phyloP scores from a whole-genome alignment of 2,797 vertebrate genomes.

The Myripristis murdjan region DNA sequence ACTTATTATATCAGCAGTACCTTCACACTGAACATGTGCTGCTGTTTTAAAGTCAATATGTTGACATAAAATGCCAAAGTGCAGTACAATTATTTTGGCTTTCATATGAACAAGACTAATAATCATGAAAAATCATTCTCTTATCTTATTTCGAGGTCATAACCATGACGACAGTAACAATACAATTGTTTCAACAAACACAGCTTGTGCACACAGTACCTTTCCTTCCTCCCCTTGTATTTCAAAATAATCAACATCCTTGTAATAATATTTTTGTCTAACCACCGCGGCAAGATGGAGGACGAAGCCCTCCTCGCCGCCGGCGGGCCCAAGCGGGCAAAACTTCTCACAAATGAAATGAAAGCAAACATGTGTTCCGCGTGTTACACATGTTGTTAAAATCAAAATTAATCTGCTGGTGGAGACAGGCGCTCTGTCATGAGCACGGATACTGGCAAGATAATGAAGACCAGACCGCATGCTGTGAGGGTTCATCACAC shows the following conservation, averaged over 20 bases:
- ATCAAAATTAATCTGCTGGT: conserved; percentile 60
- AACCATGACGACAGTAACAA: conserved; percentile 1
- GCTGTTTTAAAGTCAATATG: too few species aligned
- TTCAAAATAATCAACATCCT: conserved; percentile 45
- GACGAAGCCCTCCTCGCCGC: conserved; percentile 4
- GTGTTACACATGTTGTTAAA: conserved; percentile 69
- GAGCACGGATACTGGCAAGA: conserved; percentile 52
- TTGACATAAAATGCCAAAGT: too few species aligned
- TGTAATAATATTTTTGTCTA: conserved; percentile 53
- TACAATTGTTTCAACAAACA: conserved; percentile 23
- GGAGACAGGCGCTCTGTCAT: conserved; percentile 58
- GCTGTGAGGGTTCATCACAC: conserved; percentile 48
- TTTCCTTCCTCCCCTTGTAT: conserved; percentile 30
- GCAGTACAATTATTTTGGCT: too few species aligned
- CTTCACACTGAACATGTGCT: neutral
- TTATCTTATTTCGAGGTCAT: too few species aligned
- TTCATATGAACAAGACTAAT: too few species aligned
- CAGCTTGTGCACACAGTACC: conserved; percentile 28
- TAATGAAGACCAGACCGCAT: conserved; percentile 74
- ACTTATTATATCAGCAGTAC: too few species aligned
- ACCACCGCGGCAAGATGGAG: conserved; percentile 19
- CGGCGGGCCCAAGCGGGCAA: conserved; percentile 18
- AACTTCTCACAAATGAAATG: conserved; percentile 34
- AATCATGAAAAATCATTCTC: neutral
- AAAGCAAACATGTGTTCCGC: conserved; percentile 73